Percentiles rank a stretch among this genome's conserved stretches.
Conservation (phyloP, 2,888 invertebrate species). For the Acanthococcus lagerstroemiae region DNA sequence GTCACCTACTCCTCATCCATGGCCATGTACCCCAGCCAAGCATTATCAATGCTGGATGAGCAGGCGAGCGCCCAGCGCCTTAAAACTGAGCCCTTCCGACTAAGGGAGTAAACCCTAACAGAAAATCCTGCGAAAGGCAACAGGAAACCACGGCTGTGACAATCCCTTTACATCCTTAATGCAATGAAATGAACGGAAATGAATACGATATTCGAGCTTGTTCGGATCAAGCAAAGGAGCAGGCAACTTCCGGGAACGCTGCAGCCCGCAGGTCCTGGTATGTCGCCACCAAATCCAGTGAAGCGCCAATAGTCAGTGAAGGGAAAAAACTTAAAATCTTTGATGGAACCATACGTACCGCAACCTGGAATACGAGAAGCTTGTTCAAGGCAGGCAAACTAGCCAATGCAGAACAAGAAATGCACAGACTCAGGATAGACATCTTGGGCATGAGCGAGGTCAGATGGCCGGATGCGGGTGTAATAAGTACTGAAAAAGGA, state of each 20-base stretch:
- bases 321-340: too few species aligned
- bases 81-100: neutral
- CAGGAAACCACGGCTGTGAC: neutral
- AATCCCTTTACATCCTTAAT: neutral
- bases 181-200: neutral
- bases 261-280: neutral
- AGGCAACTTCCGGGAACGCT: neutral
- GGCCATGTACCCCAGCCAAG: neutral
- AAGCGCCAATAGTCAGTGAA: too few species aligned
- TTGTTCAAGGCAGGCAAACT: too few species aligned
- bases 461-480: too few species aligned
- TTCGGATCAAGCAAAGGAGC: neutral
- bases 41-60: neutral
- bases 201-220: neutral
- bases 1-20: neutral
- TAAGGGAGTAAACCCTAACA: neutral
- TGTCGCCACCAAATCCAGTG: neutral
- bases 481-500: too few species aligned
- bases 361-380: too few species aligned
- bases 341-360: too few species aligned
- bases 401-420: too few species aligned
- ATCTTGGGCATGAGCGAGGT: too few species aligned
- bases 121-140: neutral
- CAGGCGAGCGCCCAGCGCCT: neutral
- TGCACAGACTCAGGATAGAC: too few species aligned